Evolutionary conservation across 64 coral and sea anemone species (phyloP).

Genomic region (Montipora efflorescens): DNA sequence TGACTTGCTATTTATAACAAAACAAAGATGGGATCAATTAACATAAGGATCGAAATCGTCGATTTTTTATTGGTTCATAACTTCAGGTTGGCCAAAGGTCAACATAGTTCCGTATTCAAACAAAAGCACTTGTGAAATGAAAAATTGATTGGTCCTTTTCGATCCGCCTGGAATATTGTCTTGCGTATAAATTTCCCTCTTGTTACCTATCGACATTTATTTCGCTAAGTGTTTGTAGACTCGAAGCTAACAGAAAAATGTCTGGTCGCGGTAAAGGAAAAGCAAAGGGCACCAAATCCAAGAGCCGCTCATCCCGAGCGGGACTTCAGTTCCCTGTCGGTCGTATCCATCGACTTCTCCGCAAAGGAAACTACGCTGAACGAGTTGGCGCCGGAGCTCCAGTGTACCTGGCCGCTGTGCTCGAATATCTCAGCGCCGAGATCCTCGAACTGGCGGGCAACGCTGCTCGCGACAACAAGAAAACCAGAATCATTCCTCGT

Average conservation of each 20-base stretch:
- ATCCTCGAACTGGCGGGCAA: slow-evolving; percentile 33
- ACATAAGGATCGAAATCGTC: slow-evolving; percentile 14
- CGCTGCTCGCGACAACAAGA: slow-evolving; percentile 50
- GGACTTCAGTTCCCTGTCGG: slow-evolving; percentile 32
- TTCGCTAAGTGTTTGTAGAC: too few species aligned
- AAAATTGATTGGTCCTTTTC: neutral
- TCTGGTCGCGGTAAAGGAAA: slow-evolving; percentile 45
- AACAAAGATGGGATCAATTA: neutral
- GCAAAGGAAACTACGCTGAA: slow-evolving; percentile 32
- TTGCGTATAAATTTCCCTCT: neutral
- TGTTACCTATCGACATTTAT: too few species aligned
- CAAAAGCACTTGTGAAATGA: neutral
- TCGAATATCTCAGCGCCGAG: slow-evolving; percentile 25
- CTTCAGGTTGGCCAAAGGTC: neutral
- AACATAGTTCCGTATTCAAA: neutral
- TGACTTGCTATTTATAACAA: slow-evolving; percentile 1
- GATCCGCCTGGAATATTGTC: too few species aligned
- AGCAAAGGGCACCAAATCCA: slow-evolving; percentile 42
- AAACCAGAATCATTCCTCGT: slow-evolving; percentile 21
- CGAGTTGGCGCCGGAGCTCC: slow-evolving; percentile 37
- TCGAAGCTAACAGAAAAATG: neutral
- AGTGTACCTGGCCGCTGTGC: slow-evolving; percentile 27
- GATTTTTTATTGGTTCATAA: neutral
- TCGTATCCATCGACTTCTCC: slow-evolving; percentile 30
- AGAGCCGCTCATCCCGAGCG: slow-evolving; percentile 18